Conservation (phyloP, 2,797 vertebrate species). For the Ciconia nigra region DNA sequence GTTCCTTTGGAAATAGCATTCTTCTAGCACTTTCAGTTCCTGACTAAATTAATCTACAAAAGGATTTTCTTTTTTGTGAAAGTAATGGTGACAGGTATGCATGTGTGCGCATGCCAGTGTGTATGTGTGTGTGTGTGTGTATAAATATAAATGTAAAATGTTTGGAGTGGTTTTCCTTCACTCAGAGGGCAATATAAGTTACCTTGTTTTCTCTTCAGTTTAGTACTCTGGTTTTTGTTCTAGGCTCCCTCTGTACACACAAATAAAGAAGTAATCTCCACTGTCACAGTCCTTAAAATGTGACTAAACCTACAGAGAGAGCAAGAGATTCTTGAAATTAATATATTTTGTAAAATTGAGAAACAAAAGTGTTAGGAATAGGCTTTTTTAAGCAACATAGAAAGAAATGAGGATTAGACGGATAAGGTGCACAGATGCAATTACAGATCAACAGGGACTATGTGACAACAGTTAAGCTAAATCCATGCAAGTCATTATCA, state of each 20-base stretch:
- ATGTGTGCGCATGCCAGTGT: background rate
- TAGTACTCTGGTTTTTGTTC: background rate
- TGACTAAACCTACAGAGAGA: background rate
- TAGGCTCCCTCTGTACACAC: background rate
- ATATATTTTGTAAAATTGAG: background rate
- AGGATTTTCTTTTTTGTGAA: background rate
- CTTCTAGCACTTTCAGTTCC: background rate
- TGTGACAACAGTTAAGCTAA: background rate
- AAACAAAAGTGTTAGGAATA: background rate
- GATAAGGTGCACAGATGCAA: background rate
- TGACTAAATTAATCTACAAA: background rate
- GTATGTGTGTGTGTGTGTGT: background rate
- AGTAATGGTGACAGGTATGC: background rate
- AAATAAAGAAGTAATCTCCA: background rate
- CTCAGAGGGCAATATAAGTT: background rate
- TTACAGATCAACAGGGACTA: background rate
- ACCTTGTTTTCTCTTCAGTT: background rate
- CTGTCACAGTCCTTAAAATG: background rate
- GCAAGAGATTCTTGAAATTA: background rate
- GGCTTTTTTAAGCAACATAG: background rate
- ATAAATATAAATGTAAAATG: background rate
- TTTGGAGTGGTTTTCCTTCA: background rate
- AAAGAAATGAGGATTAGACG: background rate
- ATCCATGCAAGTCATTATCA: background rate
- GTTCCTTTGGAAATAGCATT: background rate